Conservation (phyloP, 2,797 vertebrate species). For the Lates japonicus region DNA sequence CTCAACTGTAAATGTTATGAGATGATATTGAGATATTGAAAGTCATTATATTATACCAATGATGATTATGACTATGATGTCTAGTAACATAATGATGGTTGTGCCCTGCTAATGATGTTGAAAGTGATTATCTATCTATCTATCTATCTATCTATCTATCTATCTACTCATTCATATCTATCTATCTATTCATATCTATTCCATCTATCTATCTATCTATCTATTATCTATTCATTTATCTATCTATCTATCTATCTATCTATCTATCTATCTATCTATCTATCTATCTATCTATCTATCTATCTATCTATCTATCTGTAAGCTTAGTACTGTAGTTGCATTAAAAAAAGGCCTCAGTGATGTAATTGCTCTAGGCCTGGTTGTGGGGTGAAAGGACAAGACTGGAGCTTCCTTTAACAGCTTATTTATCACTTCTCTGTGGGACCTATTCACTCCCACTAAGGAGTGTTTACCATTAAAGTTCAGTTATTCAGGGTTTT, state of each 20-base stretch:
- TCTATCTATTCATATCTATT: neutral
- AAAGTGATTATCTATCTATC: slow-evolving; percentile 14
- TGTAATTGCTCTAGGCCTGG: slow-evolving; percentile 40
- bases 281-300: neutral
- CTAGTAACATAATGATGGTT: slow-evolving; percentile 48
- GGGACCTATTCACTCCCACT: slow-evolving; percentile 33
- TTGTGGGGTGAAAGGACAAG: slow-evolving; percentile 36
- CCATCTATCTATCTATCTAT: neutral
- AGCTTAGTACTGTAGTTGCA: neutral
- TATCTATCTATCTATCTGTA: neutral
- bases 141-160: neutral
- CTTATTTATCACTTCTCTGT: slow-evolving; percentile 47
- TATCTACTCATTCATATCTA: neutral
- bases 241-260: slow-evolving; percentile 2
- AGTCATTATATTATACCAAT: slow-evolving; percentile 50
- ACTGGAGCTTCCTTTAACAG: slow-evolving; percentile 27
- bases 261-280: neutral
- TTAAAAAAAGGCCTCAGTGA: slow-evolving; percentile 16
- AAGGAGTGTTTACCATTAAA: slow-evolving; percentile 27
- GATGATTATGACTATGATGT: slow-evolving; percentile 47
- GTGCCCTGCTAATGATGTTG: slow-evolving; percentile 41
- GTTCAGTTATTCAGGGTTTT: slow-evolving; percentile 42
- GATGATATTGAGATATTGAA: slow-evolving; percentile 60
- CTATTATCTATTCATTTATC: neutral
- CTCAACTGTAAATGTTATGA: slow-evolving; percentile 69